These are phyloP conservation scores for Scaptodrosophila lebanonensis DNA, from an alignment of 1,140 invertebrate species.

Conservation along the genomic window DNA sequence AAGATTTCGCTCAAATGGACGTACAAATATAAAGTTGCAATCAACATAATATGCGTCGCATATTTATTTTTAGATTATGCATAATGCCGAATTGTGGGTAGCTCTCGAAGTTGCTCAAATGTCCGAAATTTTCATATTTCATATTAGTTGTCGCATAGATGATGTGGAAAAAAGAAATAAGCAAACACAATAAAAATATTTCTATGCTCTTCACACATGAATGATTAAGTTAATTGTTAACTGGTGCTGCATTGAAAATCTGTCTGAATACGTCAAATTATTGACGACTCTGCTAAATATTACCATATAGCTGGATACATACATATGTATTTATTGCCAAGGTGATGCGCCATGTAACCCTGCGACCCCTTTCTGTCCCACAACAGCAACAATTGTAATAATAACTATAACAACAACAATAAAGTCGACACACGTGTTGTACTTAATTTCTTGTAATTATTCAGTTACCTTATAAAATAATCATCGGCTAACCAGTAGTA, in stretches of 20 bases:
- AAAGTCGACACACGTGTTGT: constrained; percentile 29
- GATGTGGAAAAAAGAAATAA: constrained; percentile 4
- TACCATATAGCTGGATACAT: constrained; percentile 4
- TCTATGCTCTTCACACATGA: constrained; percentile 40
- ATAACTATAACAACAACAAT: no score
- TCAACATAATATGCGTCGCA: constrained; percentile 10
- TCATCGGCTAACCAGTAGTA: constrained; percentile 36
- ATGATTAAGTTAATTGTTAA: constrained; percentile 55
- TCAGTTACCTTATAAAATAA: constrained; percentile 58
- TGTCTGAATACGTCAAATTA: constrained; percentile 32
- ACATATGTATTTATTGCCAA: constrained; percentile 8
- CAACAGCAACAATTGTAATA: constrained; percentile 15
- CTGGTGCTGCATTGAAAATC: constrained; percentile 8
- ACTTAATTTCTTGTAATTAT: constrained; percentile 68
- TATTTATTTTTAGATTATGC: constrained; percentile 16
- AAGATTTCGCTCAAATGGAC: constrained; percentile 33
- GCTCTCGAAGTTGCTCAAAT: no score
- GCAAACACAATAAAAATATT: constrained; percentile 12
- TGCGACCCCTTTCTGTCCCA: constrained; percentile 6
- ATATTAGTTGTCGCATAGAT: no score
- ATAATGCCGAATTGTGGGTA: no score
- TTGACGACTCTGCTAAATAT: constrained; percentile 6
- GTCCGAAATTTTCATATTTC: no score
- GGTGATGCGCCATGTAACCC: constrained; percentile 24
- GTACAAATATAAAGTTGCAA: constrained; percentile 6